Base-by-base conservation (phyloP, 2,888 invertebrate species). In the Argyresthia albistria region DNA sequence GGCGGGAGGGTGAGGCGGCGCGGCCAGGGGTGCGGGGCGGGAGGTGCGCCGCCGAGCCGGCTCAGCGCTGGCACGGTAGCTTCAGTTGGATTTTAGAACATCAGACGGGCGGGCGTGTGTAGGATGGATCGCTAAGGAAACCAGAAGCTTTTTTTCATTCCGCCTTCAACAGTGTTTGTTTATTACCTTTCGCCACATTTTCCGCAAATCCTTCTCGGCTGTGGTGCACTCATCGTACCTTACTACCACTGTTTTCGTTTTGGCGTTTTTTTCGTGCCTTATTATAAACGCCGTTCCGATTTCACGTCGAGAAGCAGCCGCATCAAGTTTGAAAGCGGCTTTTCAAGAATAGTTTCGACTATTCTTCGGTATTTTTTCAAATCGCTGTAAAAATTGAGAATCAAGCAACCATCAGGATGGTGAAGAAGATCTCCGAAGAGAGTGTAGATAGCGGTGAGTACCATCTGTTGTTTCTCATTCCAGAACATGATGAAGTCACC, bases 61-160 rank as follows among this genome's bases (percentile, higher is more conserved):
- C 69, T 64, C 55, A 59, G 59, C 65, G 65, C 45, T 12, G 35
- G 62, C 63, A 59, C 59, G 59, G 60, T 58, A 58, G 48, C 54
- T 54, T 51, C 80, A 87, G 87, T 87, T 87, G 87, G 87, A 87
- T 86, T 87, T 84, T 68, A 84, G 83, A 87, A 87, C 87, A 87
- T 86, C 87, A 70, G 72, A 81, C 74, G 86, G 87, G 80, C 86
- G 86, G 87, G 87, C 84, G 86, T 86, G 86, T 83, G 67, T 80
- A 82, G 84, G 68, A 87, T 87, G 87, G 87, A 84, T 82, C 83
- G 86, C 70, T 87, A 86, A 76, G 65, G 71, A 80, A 86, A 90
- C 79, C 88, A 89, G 84, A 87, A 88, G 88, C 89, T 80, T 80
- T 76, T 89, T 90, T 90, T 84, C 76, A 89, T 82, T 84, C 83